Evolutionary conservation across 2,888 invertebrate genomes (phyloP).

Genomic region (Chloroclysta siterata): DNA sequence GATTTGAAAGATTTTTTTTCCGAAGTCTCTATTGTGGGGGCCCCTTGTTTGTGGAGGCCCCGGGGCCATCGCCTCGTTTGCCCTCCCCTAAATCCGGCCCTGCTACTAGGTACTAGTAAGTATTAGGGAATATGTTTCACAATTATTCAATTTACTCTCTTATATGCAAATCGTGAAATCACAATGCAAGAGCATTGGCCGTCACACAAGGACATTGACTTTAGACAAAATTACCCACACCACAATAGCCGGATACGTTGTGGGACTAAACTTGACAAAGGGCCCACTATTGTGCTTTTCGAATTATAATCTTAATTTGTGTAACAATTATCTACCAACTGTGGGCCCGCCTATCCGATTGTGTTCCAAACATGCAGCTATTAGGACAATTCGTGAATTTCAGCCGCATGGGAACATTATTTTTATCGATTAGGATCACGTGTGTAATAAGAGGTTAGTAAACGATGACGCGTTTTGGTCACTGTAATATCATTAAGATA

Average conservation of each 20-base stretch:
- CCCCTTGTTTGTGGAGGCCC: too few relatives aligned
- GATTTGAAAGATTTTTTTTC: too few relatives aligned
- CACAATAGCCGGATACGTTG: slow-evolving; percentile 37
- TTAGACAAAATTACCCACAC: slow-evolving; percentile 21
- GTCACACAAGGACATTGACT: slow-evolving; percentile 31
- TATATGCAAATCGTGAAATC: slow-evolving; percentile 23
- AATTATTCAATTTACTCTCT: slow-evolving; percentile 16
- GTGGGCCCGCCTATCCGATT: slow-evolving; percentile 19
- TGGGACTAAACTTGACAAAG: slow-evolving; percentile 24
- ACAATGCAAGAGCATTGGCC: slow-evolving; percentile 29
- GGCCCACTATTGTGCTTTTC: slow-evolving; percentile 30
- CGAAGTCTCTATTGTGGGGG: too few relatives aligned
- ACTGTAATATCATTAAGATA: not conserved
- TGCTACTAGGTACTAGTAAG: too few relatives aligned
- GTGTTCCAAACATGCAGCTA: slow-evolving; percentile 14
- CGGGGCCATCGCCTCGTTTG: too few relatives aligned
- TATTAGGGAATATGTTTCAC: too few relatives aligned
- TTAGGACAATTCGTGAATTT: slow-evolving; percentile 7
- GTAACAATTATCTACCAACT: slow-evolving; percentile 24
- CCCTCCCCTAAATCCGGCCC: too few relatives aligned
- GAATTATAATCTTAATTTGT: slow-evolving; percentile 33
- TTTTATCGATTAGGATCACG: not conserved
- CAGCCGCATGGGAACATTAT: slow-evolving; percentile 20
- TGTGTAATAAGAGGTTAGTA: not conserved
- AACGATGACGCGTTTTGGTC: not conserved